Evolutionary conservation across 2,113 vertebrate species (phyloP), one percentile per base, ranked within the genome.

Genomic region (Coryphaenoides rupestris): DNA sequence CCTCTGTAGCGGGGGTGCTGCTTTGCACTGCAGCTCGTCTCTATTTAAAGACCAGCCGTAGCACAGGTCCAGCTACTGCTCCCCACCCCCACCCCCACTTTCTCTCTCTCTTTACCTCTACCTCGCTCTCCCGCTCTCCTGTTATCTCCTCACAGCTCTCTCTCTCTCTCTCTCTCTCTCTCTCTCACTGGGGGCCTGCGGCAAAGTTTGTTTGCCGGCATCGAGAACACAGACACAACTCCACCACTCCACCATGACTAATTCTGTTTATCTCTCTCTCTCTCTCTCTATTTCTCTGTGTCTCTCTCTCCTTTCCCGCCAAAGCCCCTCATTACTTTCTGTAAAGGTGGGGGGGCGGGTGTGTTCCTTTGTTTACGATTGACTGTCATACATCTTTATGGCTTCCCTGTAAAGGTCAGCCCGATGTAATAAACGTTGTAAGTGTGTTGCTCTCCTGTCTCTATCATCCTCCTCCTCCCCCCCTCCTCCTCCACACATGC

Each of bases 381-480:
- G 74, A 64, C 78, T 6, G 1, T 75, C 58, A 82, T 83, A 76
- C 45, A 65, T 58, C 40, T 81, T 73, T 75, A 81, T 21, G 17
- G 66, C 54, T 6, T 21, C 7, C 5, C 63, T 33, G 54, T 46
- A 81, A 79, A 84, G 80, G 80, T 79, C 74, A 80, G 46, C 53
- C 63, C 46, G 40, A 24, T 40, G 60, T 40, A 45, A 66, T 83
- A 76, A 75, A 68, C 57, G 33, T 2, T 49, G 13, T 67, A 56
- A 68, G 19, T 69, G 61, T 66, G 22, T 63, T 5, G 12, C 3
- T 19, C n/a, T 54, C 52, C n/a, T 9, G 19, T 21, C 28, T 21
- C n/a, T 60, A n/a, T 54, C 9, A 4, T 19, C n/a, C 9, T n/a
- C 19, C 52, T 19, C 17, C 0, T n/a, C 55, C 15, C 22, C 1